These are phyloP conservation scores for Entomyzon cyanotis DNA, from an alignment of 2,113 vertebrate species.

Conservation along the genomic window DNA sequence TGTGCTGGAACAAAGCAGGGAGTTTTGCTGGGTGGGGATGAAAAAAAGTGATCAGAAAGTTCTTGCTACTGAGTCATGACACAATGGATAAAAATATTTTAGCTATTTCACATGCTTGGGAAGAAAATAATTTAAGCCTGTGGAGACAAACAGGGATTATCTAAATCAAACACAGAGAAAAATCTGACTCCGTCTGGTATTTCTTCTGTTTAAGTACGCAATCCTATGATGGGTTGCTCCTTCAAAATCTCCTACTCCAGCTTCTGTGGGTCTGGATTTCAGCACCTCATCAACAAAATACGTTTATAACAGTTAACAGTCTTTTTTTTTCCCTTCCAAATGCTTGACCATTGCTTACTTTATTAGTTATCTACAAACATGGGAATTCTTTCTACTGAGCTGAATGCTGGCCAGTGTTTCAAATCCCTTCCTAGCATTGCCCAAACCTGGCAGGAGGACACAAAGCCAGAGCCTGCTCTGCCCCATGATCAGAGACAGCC, in stretches of 20 bases:
- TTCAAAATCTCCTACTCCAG: neutral
- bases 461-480: neutral
- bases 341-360: neutral
- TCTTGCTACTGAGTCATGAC: constrained; percentile 25
- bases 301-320: neutral
- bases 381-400: neutral
- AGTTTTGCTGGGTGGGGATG: constrained; percentile 22
- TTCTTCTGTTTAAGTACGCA: neutral
- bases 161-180: constrained; percentile 33
- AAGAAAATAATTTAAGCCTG: constrained; percentile 17
- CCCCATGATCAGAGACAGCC: accelerated
- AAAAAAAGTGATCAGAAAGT: neutral
- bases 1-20: neutral
- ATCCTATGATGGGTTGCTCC: neutral
- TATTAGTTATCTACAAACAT: neutral
- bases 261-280: neutral
- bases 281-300: neutral
- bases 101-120: constrained; percentile 7
- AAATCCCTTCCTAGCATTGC: neutral
- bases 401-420: neutral
- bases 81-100: constrained; percentile 6
- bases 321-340: neutral
- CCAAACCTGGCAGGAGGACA: neutral
- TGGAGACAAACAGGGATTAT: constrained; percentile 26
- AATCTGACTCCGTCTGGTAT: neutral